Evolutionary conservation across 2,888 invertebrate genomes (phyloP).

Genomic region (Chaetoderma sp.): DNA sequence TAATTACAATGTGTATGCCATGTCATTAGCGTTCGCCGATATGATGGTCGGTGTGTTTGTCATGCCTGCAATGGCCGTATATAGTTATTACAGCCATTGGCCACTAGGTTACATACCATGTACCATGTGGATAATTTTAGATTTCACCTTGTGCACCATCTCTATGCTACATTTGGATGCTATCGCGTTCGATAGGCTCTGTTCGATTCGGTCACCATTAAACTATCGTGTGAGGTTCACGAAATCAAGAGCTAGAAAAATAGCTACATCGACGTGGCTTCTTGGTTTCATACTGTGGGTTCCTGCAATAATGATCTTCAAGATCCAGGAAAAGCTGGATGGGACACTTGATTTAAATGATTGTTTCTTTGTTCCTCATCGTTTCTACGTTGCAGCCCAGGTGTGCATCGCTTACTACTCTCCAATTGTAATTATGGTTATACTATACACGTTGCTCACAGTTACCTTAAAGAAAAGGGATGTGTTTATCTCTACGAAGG

Average conservation of each 20-base stretch:
- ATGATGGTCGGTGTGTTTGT: constrained; percentile 26
- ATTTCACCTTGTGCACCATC: constrained; percentile 31
- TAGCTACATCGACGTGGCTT: constrained; percentile 14
- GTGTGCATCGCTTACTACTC: constrained; percentile 12
- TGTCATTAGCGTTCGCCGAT: constrained; percentile 30
- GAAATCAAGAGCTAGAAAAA: neutral
- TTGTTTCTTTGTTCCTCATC: constrained; percentile 20
- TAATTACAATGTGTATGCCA: constrained; percentile 21
- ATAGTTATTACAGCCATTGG: constrained; percentile 28
- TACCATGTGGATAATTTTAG: constrained; percentile 25
- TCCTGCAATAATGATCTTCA: constrained; percentile 16
- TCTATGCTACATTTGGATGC: constrained; percentile 26
- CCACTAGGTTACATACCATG: constrained; percentile 27
- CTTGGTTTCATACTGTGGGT: constrained; percentile 21
- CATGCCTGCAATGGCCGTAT: constrained; percentile 26
- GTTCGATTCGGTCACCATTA: constrained; percentile 21
- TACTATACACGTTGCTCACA: constrained; percentile 20
- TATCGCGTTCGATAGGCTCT: constrained; percentile 27
- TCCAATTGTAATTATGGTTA: constrained; percentile 20
- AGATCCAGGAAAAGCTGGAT: neutral
- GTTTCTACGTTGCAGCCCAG: constrained; percentile 8
- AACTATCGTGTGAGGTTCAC: constrained; percentile 9
- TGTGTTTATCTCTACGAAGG: too few relatives aligned
- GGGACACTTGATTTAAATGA: neutral
- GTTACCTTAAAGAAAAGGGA: constrained; percentile 5